Evolutionary conservation across 2,113 vertebrate species (phyloP).

Genomic region (Gobiocypris rarus): DNA sequence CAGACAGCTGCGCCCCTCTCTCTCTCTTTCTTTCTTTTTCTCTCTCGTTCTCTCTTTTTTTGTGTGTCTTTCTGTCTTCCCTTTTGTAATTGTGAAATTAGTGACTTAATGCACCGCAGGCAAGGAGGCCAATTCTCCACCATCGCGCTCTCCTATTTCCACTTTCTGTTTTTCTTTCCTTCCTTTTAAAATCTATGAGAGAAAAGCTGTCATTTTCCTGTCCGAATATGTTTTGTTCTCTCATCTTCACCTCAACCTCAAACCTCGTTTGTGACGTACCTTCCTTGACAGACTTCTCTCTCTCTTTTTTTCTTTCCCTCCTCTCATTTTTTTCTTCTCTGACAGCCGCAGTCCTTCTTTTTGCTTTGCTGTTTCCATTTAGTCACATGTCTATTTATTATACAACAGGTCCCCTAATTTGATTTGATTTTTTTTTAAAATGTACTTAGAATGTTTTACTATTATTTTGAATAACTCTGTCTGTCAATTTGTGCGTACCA

Average conservation of each 20-base stretch:
- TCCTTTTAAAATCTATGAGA: conserved; percentile 46
- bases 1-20: conserved; percentile 70
- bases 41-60: conserved; percentile 60
- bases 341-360: conserved; percentile 22
- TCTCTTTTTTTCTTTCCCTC: conserved; percentile 9
- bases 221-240: conserved; percentile 50
- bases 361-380: conserved; percentile 35
- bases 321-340: background rate
- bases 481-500: background rate
- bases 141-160: conserved; percentile 57
- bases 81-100: conserved; percentile 71
- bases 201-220: conserved; percentile 49
- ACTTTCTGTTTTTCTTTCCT: conserved; percentile 44
- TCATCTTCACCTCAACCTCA: background rate
- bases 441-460: background rate
- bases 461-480: background rate
- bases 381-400: conserved; percentile 24
- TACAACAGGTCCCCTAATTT: background rate
- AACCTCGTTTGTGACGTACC: conserved; percentile 18
- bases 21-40: background rate
- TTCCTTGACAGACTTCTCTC: conserved; percentile 50
- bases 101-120: conserved; percentile 76
- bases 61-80: conserved; percentile 41
- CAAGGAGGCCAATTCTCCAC: conserved; percentile 58
- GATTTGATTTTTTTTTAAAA: background rate